Conservation (phyloP, 2,113 vertebrate genomes). For the Hippopotamus amphibius region DNA sequence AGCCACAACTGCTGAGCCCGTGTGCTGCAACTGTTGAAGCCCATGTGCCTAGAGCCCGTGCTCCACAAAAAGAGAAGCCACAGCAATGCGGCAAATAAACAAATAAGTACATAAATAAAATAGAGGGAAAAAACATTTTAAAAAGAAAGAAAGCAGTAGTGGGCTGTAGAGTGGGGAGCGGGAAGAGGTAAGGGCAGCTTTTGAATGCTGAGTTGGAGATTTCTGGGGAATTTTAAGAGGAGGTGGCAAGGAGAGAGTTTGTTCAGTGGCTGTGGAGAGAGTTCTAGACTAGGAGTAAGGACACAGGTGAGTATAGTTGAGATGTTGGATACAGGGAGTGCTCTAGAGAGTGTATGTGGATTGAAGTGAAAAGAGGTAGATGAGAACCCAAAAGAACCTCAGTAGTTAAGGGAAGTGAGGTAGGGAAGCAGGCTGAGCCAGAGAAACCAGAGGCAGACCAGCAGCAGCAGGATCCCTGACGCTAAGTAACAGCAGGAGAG, state of each 20-base stretch:
- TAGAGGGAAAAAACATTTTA: too few relatives aligned
- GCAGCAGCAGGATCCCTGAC: not conserved
- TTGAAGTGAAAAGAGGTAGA: not conserved
- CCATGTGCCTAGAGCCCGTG: too few relatives aligned
- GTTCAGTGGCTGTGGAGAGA: not conserved
- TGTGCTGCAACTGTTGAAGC: too few relatives aligned
- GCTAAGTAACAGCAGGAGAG: not conserved
- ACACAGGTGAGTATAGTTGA: not conserved
- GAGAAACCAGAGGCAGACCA: not conserved
- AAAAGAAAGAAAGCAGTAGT: not conserved
- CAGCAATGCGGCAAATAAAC: too few relatives aligned
- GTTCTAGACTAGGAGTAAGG: not conserved
- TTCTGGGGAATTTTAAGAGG: not conserved
- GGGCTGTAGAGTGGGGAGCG: not conserved
- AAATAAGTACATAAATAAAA: too few relatives aligned
- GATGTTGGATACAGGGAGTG: not conserved
- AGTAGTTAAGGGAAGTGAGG: not conserved
- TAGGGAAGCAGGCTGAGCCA: not conserved
- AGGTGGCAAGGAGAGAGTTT: not conserved
- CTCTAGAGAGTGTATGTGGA: not conserved
- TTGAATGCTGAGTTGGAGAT: not conserved
- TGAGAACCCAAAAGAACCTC: not conserved
- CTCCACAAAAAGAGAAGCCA: too few relatives aligned
- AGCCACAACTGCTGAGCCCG: too few relatives aligned
- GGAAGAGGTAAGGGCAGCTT: not conserved